Percentiles rank a stretch among this genome's conserved stretches.
phyloP scores from a whole-genome alignment of 30 jellyfish, hydroid and myxozoan genomes.

The Sanderia malayensis region DNA sequence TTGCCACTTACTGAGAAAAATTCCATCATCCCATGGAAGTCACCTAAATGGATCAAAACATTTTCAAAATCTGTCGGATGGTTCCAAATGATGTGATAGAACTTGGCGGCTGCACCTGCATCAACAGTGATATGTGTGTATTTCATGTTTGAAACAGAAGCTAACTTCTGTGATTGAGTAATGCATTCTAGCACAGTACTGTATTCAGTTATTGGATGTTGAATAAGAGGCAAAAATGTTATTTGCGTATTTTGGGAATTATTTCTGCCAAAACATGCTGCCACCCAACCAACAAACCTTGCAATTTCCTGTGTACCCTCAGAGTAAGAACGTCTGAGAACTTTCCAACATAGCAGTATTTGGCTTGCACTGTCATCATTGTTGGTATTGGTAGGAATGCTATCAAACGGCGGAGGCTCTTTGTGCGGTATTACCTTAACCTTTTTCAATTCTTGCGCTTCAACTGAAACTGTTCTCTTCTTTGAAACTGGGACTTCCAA shows the following conservation, averaged over 20 bases:
- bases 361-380: slow-evolving; percentile 1
- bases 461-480: too few species aligned
- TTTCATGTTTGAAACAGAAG: slow-evolving; percentile 29
- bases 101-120: slow-evolving; percentile 47
- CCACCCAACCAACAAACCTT: slow-evolving; percentile 7
- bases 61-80: slow-evolving; percentile 13
- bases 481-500: too few species aligned
- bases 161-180: too few species aligned
- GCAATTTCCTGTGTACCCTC: background rate
- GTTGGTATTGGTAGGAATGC: too few species aligned
- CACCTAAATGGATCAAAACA: slow-evolving; percentile 12
- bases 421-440: background rate
- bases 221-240: slow-evolving; percentile 29
- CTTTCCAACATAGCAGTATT: background rate
- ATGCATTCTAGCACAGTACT: too few species aligned
- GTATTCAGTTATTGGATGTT: slow-evolving; percentile 35
- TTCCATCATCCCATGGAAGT: slow-evolving; percentile 36
- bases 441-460: too few species aligned
- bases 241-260: slow-evolving; percentile 19
- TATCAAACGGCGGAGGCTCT: background rate
- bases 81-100: slow-evolving; percentile 39
- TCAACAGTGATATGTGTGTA: slow-evolving; percentile 32
- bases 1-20: slow-evolving; percentile 25
- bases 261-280: slow-evolving; percentile 1
- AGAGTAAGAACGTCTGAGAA: background rate